Conservation (phyloP, 2,797 vertebrate species). For the Microtus agrestis region DNA sequence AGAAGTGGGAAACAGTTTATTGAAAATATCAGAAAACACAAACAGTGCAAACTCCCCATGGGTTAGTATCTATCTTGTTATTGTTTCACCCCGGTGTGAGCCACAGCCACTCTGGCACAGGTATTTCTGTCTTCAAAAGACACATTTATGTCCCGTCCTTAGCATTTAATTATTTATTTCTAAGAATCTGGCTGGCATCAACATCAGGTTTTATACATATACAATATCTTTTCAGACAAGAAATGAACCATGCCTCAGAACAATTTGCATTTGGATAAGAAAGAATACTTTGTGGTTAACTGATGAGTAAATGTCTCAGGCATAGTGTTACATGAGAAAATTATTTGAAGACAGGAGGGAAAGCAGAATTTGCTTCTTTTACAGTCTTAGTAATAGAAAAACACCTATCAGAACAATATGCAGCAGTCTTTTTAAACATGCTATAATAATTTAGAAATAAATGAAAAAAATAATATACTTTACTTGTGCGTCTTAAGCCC, state of each 20-base stretch:
- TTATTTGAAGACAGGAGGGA: not conserved
- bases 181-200: slow-evolving; percentile 56
- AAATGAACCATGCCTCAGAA: slow-evolving; percentile 47
- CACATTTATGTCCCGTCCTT: not conserved
- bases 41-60: slow-evolving; percentile 38
- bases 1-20: slow-evolving; percentile 70
- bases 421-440: slow-evolving; percentile 47
- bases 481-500: not conserved
- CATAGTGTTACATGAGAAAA: not conserved
- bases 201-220: slow-evolving; percentile 38
- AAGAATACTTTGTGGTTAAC: slow-evolving; percentile 57
- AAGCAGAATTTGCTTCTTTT: slow-evolving; percentile 8
- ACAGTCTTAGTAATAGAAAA: slow-evolving; percentile 9
- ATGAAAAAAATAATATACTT: slow-evolving; percentile 2
- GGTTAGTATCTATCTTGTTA: not conserved
- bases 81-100: slow-evolving; percentile 36
- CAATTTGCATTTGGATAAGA: slow-evolving; percentile 26
- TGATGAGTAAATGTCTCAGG: slow-evolving; percentile 3
- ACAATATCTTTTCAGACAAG: slow-evolving; percentile 31
- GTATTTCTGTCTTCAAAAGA: slow-evolving; percentile 48
- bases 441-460: slow-evolving; percentile 57
- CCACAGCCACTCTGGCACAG: slow-evolving; percentile 14
- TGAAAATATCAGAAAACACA: slow-evolving; percentile 76
- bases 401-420: not conserved
- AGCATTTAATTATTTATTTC: slow-evolving; percentile 70